phyloP scores from a whole-genome alignment of 2,113 vertebrate genomes.

The Motacilla alba region DNA sequence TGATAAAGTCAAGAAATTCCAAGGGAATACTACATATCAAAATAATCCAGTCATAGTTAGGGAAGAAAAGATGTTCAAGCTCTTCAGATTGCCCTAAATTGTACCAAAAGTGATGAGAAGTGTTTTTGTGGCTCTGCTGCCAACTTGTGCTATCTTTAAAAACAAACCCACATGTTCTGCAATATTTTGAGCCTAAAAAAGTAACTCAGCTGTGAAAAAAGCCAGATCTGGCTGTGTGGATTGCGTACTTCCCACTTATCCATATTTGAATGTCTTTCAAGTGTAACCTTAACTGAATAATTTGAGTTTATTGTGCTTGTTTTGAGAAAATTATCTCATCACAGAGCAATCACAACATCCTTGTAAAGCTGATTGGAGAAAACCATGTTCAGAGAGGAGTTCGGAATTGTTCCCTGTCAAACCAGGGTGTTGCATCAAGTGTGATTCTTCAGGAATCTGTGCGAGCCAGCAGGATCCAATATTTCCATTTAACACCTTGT shows the following conservation, averaged over 20 bases:
- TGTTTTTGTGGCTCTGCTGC: neutral
- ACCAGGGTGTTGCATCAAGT: neutral
- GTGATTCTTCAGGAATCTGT: neutral
- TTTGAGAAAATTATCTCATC: slow-evolving; percentile 6
- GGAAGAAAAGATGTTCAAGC: neutral
- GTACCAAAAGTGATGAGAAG: neutral
- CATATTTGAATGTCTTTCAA: slow-evolving; percentile 1
- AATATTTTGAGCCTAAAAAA: slow-evolving; percentile 11
- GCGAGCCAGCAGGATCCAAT: neutral
- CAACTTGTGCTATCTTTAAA: slow-evolving; percentile 2
- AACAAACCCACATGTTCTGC: slow-evolving; percentile 40
- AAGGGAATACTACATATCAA: neutral
- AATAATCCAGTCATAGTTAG: neutral
- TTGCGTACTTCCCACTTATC: neutral
- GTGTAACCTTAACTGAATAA: neutral
- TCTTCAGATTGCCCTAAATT: neutral
- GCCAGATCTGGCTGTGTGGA: neutral
- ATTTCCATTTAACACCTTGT: neutral
- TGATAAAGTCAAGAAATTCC: neutral
- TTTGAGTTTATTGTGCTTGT: slow-evolving; percentile 7
- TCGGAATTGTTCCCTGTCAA: neutral
- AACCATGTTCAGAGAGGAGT: neutral
- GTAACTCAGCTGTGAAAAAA: neutral
- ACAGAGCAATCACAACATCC: neutral
- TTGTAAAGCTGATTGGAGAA: neutral